Percentiles rank a stretch among this genome's conserved stretches.
Conservation (phyloP, 2,888 invertebrate species). For the Halocaridina rubra region DNA sequence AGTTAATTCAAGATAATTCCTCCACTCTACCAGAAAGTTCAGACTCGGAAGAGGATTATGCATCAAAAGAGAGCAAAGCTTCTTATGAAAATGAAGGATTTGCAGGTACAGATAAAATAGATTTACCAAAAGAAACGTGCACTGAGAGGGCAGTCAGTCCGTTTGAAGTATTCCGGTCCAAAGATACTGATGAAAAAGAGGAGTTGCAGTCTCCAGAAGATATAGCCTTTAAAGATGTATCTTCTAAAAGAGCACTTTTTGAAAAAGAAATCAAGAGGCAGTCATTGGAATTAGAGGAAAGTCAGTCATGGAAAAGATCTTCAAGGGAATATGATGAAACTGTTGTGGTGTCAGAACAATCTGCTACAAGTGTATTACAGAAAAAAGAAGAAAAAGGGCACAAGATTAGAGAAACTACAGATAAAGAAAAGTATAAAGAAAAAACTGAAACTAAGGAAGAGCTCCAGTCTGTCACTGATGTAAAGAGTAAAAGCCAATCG, state of each 20-base stretch:
- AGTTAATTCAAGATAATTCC: not conserved
- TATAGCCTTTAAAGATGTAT: conserved; percentile 60
- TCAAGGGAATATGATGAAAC: conserved; percentile 57
- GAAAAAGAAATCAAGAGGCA: conserved; percentile 63
- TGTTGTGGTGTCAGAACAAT: conserved; percentile 39
- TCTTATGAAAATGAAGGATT: conserved; percentile 59
- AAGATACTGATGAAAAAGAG: not conserved
- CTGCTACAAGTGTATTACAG: conserved; percentile 16
- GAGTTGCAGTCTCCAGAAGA: conserved; percentile 62
- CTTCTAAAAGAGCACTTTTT: conserved; percentile 58
- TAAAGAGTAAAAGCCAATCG: conserved; percentile 8
- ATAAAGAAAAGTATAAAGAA: conserved; percentile 18
- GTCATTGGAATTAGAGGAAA: conserved; percentile 60
- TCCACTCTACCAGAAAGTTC: conserved; percentile 32
- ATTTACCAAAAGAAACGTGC: conserved; percentile 9
- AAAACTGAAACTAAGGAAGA: conserved; percentile 36
- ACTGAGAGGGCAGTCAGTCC: conserved; percentile 44
- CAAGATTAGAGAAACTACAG: conserved; percentile 23
- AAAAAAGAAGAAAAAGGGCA: conserved; percentile 43
- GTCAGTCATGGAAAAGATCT: conserved; percentile 53
- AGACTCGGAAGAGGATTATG: conserved; percentile 54
- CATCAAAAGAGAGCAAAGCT: conserved; percentile 22
- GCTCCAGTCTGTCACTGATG: not conserved
- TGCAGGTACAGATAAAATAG: conserved; percentile 48
- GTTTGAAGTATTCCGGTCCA: conserved; percentile 42